Conservation (phyloP, 2,113 vertebrate genomes). For the Indicator maculatus region DNA sequence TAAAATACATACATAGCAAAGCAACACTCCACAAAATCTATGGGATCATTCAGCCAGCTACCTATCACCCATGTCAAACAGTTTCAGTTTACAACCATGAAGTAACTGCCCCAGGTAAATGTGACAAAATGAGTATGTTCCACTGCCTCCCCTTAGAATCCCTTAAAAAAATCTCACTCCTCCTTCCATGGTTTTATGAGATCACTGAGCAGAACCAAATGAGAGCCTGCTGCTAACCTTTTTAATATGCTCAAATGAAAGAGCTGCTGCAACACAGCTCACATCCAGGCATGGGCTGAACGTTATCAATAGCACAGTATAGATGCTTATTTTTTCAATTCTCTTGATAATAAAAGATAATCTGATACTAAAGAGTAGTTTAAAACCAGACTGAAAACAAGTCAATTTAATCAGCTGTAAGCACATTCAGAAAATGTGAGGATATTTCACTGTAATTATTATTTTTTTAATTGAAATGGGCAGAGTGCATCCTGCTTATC, state of each 20-base stretch:
- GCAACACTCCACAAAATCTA: background rate
- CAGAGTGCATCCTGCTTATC: background rate
- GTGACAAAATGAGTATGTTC: background rate
- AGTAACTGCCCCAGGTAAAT: background rate
- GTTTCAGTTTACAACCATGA: background rate
- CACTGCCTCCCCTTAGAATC: background rate
- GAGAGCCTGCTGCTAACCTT: background rate
- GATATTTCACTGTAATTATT: background rate
- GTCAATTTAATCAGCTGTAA: background rate
- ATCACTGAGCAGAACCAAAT: accelerated
- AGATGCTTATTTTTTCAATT: background rate
- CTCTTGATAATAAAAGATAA: background rate
- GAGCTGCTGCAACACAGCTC: background rate
- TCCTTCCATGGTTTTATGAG: background rate
- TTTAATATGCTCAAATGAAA: background rate
- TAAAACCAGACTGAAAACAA: background rate
- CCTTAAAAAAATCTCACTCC: background rate
- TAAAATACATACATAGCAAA: background rate
- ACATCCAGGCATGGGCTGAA: background rate
- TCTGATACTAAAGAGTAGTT: background rate
- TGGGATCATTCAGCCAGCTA: background rate
- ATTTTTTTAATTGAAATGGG: background rate
- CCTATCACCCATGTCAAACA: accelerated
- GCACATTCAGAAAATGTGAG: background rate
- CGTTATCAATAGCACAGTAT: background rate